phyloP scores from a whole-genome alignment of 2,113 vertebrate species.

The Camelus bactrianus region DNA sequence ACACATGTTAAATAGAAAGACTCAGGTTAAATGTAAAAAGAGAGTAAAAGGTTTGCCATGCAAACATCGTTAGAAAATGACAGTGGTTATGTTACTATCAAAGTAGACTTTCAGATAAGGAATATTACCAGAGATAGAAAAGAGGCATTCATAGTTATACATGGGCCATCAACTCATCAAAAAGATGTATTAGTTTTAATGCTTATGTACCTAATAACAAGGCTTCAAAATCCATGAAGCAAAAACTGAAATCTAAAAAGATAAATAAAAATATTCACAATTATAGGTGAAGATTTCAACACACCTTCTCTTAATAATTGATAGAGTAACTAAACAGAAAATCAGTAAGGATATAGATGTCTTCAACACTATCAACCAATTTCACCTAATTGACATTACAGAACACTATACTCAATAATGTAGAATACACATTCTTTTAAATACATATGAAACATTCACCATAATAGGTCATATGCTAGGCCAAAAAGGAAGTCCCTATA shows the following conservation, averaged over 20 bases:
- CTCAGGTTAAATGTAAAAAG: neutral
- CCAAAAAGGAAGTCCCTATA: neutral
- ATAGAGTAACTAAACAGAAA: slow-evolving; percentile 1
- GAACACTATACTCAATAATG: neutral
- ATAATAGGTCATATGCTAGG: neutral
- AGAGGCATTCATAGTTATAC: neutral
- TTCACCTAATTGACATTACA: neutral
- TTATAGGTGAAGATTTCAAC: neutral
- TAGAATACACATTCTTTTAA: slow-evolving; percentile 25
- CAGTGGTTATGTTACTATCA: neutral
- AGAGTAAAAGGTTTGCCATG: neutral
- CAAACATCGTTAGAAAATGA: neutral
- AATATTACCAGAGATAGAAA: neutral
- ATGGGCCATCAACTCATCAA: neutral
- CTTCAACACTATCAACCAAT: neutral
- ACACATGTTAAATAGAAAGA: neutral
- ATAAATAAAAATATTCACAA: neutral
- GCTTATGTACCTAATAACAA: neutral
- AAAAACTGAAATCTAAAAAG: neutral
- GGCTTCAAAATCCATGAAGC: neutral
- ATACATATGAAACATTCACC: neutral
- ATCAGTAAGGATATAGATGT: neutral
- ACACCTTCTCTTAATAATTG: neutral
- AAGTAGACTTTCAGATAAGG: neutral
- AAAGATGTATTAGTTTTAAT: neutral